Conservation (phyloP, 2,113 vertebrate species). For the Brachyhypopomus occidentalis region DNA sequence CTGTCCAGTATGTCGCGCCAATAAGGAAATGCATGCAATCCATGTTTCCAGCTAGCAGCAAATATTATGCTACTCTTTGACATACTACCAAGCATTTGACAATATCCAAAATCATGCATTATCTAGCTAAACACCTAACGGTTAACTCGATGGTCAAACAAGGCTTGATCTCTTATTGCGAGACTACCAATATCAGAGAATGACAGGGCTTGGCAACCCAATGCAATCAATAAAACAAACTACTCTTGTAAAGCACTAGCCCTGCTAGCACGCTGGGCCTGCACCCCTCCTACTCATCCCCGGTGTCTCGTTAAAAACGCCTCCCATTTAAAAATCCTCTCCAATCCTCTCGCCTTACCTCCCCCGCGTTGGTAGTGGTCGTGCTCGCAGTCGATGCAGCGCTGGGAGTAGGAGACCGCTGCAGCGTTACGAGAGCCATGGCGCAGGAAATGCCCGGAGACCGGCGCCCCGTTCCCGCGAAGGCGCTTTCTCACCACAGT, state of each 20-base stretch:
- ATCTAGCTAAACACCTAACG: neutral
- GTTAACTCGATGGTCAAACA: neutral
- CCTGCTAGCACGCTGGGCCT: conserved; percentile 24
- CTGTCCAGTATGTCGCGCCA: too few species aligned
- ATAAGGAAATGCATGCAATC: too few species aligned
- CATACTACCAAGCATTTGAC: neutral
- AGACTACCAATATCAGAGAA: too few species aligned
- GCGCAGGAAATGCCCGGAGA: neutral
- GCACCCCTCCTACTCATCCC: conserved; percentile 46
- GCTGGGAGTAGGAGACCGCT: conserved; percentile 92
- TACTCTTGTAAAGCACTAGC: neutral
- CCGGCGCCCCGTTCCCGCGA: neutral
- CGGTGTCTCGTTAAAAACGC: conserved; percentile 34
- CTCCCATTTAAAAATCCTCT: conserved; percentile 8
- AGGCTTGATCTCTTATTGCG: neutral
- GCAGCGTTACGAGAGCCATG: conserved; percentile 95
- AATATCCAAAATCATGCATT: neutral
- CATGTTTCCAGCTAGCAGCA: neutral
- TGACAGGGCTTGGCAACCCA: neutral
- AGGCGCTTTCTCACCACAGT: neutral
- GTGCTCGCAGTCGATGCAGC: conserved; percentile 88
- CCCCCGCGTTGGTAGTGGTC: conserved; percentile 77
- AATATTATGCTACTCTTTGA: neutral
- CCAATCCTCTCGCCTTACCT: conserved; percentile 44
- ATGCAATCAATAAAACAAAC: neutral